These are phyloP conservation scores for rabbit (Oryctolagus cuniculus) DNA, from an alignment of 2,113 vertebrate genomes.

Conservation along the genomic window mOryCun1.1 NC_091453.1:32180001-32180500, in stretches of 20 bases:
- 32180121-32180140: conserved; percentile 6
- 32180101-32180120: conserved; percentile 30
- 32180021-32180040: conserved; percentile 13
- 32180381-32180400: background rate
- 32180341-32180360: background rate
- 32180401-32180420: background rate
- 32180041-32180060: background rate
- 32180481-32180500: background rate
- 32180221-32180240: no score
- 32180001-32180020: background rate
- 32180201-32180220: no score
- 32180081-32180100: background rate
- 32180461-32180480: background rate
- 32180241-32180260: no score
- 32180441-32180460: background rate
- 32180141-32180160: no score
- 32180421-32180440: background rate
- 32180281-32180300: no score
- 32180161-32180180: no score
- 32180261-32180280: no score
- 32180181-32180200: no score
- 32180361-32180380: background rate
- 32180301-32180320: background rate
- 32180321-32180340: background rate
- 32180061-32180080: background rate